A percentile compares a stretch with the other conserved stretches of the same genome.
Conservation (phyloP, 2,888 invertebrate species). For the Leucoptera coffeella region DNA sequence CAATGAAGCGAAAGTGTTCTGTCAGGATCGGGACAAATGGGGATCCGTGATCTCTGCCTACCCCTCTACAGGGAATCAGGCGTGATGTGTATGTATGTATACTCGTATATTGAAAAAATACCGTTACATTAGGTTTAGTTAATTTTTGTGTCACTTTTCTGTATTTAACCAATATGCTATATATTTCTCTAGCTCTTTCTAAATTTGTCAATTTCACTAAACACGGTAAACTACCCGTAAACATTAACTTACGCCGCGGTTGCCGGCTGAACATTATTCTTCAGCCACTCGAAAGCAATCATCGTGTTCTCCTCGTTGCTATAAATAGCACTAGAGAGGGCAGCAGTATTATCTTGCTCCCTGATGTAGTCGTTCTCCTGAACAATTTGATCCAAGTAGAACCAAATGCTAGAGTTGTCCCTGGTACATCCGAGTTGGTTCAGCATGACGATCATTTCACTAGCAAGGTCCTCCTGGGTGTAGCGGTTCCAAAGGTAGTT, state of each 20-base stretch:
- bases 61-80: too few relatives aligned
- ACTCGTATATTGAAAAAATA: too few relatives aligned
- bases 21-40: too few relatives aligned
- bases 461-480: conserved; percentile 50
- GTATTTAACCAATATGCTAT: too few relatives aligned
- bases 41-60: too few relatives aligned
- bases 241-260: conserved; percentile 14
- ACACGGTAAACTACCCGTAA: too few relatives aligned
- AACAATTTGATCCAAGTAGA: conserved; percentile 19
- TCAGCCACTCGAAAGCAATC: conserved; percentile 49
- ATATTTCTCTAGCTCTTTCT: too few relatives aligned
- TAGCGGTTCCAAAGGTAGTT: conserved; percentile 60
- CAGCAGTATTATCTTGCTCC: conserved; percentile 29
- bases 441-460: conserved; percentile 63
- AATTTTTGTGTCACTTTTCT: too few relatives aligned
- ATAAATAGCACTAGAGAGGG: conserved; percentile 39
- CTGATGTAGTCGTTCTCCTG: conserved; percentile 18
- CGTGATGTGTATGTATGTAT: too few relatives aligned
- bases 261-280: conserved; percentile 18
- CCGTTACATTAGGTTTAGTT: too few relatives aligned
- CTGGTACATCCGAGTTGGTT: conserved; percentile 63
- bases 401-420: conserved; percentile 22
- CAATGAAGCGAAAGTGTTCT: too few relatives aligned
- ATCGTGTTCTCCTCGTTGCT: conserved; percentile 51
- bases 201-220: too few relatives aligned